These are phyloP conservation scores for Allacma fusca DNA, from an alignment of 2,888 invertebrate species.

Conservation along the genomic window DNA sequence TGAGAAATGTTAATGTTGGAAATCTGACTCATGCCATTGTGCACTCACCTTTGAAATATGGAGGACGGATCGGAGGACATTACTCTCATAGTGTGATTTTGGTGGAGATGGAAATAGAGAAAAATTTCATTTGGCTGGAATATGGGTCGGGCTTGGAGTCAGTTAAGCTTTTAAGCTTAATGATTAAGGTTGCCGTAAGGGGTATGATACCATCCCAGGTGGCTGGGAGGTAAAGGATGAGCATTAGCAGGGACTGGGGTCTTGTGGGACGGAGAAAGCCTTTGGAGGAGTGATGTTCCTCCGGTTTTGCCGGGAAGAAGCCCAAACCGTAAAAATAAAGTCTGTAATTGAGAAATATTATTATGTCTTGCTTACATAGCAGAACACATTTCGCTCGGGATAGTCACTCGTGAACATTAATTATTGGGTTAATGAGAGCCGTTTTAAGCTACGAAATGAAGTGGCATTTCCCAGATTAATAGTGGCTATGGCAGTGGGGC, in stretches of 20 bases:
- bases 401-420: constrained; percentile 19
- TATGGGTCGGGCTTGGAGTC: not conserved
- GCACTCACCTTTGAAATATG: too few relatives aligned
- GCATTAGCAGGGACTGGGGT: not conserved
- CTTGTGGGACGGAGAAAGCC: not conserved
- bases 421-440: constrained; percentile 18
- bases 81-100: too few relatives aligned
- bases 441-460: constrained; percentile 12
- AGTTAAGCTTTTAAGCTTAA: not conserved
- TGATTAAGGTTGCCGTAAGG: not conserved
- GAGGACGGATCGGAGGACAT: too few relatives aligned
- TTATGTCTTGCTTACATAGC: not conserved
- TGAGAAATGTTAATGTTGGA: too few relatives aligned
- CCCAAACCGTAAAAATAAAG: constrained; percentile 1
- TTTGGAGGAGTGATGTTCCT: not conserved
- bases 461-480: constrained; percentile 18
- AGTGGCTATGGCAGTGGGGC: not conserved
- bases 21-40: too few relatives aligned
- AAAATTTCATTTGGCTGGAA: not conserved
- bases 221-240: not conserved
- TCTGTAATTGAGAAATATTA: constrained; percentile 26
- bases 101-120: not conserved
- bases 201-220: not conserved
- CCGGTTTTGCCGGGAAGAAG: not conserved
- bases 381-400: not conserved